These are phyloP conservation scores for Papilio xuthus DNA, from an alignment of 1,140 invertebrate species.

Conservation along the genomic window DNA sequence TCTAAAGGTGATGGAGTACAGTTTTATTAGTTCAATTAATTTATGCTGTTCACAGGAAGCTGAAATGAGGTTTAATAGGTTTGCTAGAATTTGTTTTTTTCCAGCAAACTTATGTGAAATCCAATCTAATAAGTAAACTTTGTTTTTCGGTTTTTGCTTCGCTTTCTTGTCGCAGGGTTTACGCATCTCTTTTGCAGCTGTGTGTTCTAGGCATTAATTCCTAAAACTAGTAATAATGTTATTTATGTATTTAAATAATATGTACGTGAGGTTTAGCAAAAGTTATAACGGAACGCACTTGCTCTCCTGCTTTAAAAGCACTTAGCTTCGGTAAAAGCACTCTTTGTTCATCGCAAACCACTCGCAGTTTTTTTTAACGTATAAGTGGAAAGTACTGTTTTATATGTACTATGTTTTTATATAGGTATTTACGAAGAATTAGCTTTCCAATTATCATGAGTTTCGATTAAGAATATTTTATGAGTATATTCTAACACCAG, in stretches of 20 bases:
- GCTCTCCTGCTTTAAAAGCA: conserved; percentile 22
- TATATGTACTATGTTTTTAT: neutral
- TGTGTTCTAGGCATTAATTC: neutral
- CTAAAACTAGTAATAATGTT: neutral
- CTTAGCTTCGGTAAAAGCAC: conserved; percentile 24
- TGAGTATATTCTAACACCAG: neutral
- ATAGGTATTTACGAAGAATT: neutral
- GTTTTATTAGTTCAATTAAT: neutral
- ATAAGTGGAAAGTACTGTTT: conserved; percentile 24
- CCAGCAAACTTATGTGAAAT: no score
- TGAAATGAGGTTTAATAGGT: neutral
- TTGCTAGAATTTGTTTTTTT: no score
- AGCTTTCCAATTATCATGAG: neutral
- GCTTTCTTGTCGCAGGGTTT: neutral
- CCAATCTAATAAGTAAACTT: no score
- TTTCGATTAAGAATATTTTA: no score
- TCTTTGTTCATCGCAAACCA: conserved; percentile 12
- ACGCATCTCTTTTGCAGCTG: neutral
- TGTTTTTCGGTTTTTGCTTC: neutral
- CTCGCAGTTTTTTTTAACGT: conserved; percentile 20
- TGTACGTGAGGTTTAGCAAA: conserved; percentile 15
- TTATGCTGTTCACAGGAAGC: neutral
- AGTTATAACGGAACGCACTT: conserved; percentile 32
- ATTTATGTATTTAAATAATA: neutral
- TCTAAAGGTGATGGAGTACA: neutral